These are phyloP conservation scores for Muscicapa adusta DNA, from an alignment of 2,113 vertebrate species.

Conservation along the genomic window DNA sequence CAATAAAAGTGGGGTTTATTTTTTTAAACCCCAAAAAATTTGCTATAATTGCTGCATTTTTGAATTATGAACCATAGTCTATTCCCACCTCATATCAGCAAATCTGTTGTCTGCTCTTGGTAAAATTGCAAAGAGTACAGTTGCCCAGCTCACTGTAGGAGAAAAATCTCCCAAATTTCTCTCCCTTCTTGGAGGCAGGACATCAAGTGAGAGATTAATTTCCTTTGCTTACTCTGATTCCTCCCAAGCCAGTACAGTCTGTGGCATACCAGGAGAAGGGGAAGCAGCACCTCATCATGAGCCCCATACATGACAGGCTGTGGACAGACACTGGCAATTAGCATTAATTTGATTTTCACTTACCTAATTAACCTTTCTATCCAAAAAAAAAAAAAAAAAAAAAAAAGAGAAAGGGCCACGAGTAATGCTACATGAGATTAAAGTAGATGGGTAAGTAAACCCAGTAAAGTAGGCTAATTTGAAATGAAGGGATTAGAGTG, in stretches of 20 bases:
- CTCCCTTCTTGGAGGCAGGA: not conserved
- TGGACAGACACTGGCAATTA: not conserved
- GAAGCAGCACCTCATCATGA: not conserved
- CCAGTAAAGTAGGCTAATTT: not conserved
- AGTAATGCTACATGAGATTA: not conserved
- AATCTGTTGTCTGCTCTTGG: not conserved
- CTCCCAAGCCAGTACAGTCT: not conserved
- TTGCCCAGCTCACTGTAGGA: not conserved
- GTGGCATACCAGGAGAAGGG: not conserved
- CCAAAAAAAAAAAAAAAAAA: conserved; percentile 2
- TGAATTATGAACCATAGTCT: not conserved
- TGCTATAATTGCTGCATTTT: not conserved
- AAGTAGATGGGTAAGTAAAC: conserved; percentile 46
- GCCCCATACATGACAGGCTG: not conserved
- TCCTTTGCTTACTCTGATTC: not conserved
- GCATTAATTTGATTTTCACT: not conserved
- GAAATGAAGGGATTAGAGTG: not conserved
- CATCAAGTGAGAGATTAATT: not conserved
- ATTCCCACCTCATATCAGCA: not conserved
- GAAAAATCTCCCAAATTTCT: not conserved
- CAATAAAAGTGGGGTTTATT: not conserved
- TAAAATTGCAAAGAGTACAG: not conserved
- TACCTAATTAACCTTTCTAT: not conserved
- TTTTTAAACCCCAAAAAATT: not conserved
- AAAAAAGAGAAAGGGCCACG: not conserved